Percentiles rank a stretch among this genome's conserved stretches.
phyloP scores from a whole-genome alignment of 2,113 vertebrate species.

The Tragelaphus strepsiceros region DNA sequence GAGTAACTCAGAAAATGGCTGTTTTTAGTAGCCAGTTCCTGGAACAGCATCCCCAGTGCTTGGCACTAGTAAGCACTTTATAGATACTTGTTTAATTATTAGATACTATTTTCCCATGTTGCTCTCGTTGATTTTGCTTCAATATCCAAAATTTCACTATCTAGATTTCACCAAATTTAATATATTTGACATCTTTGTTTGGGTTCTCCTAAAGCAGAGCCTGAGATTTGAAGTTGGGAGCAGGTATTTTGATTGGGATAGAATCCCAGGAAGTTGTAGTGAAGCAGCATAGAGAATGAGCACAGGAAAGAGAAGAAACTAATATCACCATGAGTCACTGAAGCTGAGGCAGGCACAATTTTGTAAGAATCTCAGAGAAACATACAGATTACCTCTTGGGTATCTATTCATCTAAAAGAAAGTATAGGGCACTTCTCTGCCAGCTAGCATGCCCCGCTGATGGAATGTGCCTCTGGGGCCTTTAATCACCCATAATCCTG shows the following conservation, averaged over 20 bases:
- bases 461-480: not conserved
- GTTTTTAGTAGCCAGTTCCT: not conserved
- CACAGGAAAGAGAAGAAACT: not conserved
- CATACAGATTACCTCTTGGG: not conserved
- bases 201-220: not conserved
- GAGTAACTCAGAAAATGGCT: not conserved
- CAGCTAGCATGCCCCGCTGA: rapidly evolving
- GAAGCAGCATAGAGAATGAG: not conserved
- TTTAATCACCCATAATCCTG: not conserved
- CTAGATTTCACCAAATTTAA: not conserved
- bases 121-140: not conserved
- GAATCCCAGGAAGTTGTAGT: not conserved
- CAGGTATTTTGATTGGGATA: not conserved
- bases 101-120: not conserved
- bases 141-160: not conserved
- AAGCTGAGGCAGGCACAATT: not conserved
- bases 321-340: rapidly evolving
- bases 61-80: not conserved
- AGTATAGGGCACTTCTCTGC: no score
- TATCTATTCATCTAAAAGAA: not conserved
- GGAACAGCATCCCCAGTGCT: not conserved
- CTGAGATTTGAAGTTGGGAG: not conserved
- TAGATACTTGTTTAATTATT: not conserved
- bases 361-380: not conserved
- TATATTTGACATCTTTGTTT: not conserved